Conservation (phyloP, 1,140 invertebrate species). For the Drosophila arawakana region DNA sequence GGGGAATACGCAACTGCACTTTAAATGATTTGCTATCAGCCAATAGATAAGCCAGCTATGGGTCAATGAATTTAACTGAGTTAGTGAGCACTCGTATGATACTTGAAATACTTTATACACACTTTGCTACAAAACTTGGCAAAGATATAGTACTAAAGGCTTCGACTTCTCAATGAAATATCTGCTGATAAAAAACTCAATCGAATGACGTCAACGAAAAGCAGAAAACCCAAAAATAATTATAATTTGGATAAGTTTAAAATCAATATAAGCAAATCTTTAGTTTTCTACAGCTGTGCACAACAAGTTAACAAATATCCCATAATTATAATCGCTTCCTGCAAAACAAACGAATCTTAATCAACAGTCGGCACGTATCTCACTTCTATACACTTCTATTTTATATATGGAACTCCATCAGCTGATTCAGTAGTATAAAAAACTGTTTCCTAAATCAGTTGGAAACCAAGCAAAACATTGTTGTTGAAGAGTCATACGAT, state of each 20-base stretch:
- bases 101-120: neutral
- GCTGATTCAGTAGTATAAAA: slow-evolving; percentile 23
- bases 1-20: neutral
- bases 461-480: neutral
- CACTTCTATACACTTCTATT: neutral
- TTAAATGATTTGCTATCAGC: neutral
- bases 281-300: neutral
- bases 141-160: too few relatives aligned
- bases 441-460: neutral
- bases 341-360: slow-evolving; percentile 1
- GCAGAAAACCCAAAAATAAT: too few relatives aligned
- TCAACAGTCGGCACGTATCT: slow-evolving; percentile 15
- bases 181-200: too few relatives aligned
- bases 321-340: slow-evolving; percentile 8
- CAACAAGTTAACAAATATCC: neutral
- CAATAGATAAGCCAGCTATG: neutral
- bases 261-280: neutral
- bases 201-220: too few relatives aligned
- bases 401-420: slow-evolving; percentile 5
- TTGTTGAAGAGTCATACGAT: slow-evolving; percentile 13
- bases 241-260: too few relatives aligned
- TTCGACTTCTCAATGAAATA: too few relatives aligned
- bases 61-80: neutral
- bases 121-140: too few relatives aligned
- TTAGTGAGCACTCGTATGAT: neutral